Evolutionary conservation across 2,888 invertebrate genomes (phyloP).

Genomic region (Amphimallon solstitiale): DNA sequence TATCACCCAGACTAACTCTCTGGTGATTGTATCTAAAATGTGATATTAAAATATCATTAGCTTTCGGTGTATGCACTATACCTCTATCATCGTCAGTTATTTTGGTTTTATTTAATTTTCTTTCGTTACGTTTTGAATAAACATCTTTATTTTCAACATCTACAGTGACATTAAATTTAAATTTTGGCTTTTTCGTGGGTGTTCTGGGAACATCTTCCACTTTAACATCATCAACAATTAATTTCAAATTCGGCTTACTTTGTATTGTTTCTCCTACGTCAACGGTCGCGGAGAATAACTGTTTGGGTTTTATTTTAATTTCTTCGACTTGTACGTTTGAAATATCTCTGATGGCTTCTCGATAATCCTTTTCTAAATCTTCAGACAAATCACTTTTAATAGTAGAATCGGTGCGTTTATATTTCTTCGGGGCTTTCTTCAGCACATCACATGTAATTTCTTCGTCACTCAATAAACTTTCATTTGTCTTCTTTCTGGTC

Average conservation of each 20-base stretch:
- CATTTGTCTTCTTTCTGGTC: slow-evolving; percentile 54
- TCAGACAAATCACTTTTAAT: slow-evolving; percentile 33
- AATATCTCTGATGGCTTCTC: slow-evolving; percentile 56
- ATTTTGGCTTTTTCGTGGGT: slow-evolving; percentile 51
- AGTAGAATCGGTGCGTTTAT: slow-evolving; percentile 48
- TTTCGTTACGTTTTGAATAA: slow-evolving; percentile 26
- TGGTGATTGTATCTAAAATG: slow-evolving; percentile 51
- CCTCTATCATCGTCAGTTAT: slow-evolving; percentile 38
- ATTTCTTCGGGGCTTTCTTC: slow-evolving; percentile 52
- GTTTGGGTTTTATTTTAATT: slow-evolving; percentile 63
- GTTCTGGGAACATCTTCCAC: slow-evolving; percentile 68
- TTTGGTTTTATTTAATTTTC: slow-evolving; percentile 28
- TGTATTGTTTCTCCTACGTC: slow-evolving; percentile 65
- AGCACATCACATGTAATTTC: slow-evolving; percentile 43
- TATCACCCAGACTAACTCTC: slow-evolving; percentile 44
- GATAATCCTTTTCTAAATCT: neutral
- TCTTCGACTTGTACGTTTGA: slow-evolving; percentile 66
- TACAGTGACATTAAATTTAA: slow-evolving; percentile 60
- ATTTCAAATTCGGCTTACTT: slow-evolving; percentile 64
- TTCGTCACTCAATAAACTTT: slow-evolving; percentile 46
- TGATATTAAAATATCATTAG: slow-evolving; percentile 49
- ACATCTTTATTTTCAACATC: slow-evolving; percentile 45
- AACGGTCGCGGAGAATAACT: slow-evolving; percentile 67
- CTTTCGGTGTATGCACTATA: slow-evolving; percentile 48
- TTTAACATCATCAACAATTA: slow-evolving; percentile 67